Evolutionary conservation across 2,797 vertebrate species (phyloP).

Genomic region (Megalops cyprinoides): DNA sequence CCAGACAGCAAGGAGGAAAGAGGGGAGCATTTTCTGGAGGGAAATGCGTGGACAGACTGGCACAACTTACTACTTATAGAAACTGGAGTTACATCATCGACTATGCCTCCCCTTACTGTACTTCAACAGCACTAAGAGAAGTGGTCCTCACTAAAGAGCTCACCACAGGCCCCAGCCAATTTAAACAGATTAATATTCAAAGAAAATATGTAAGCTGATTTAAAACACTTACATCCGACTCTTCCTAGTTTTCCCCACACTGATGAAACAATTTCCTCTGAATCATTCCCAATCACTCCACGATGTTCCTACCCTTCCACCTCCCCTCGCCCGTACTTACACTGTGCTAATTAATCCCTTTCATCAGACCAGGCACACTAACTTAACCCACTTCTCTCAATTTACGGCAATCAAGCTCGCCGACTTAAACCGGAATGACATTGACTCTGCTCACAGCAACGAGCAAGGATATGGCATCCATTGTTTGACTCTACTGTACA

Average conservation of each 20-base stretch:
- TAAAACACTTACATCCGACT: slow-evolving; percentile 64
- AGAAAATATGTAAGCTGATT: slow-evolving; percentile 50
- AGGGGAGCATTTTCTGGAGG: not conserved
- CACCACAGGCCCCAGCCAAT: slow-evolving; percentile 40
- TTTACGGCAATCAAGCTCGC: not conserved
- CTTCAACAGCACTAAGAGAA: slow-evolving; percentile 27
- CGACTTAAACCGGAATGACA: slow-evolving; percentile 47
- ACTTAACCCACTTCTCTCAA: slow-evolving; percentile 22
- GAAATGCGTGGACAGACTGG: not conserved
- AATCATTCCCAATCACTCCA: slow-evolving; percentile 26
- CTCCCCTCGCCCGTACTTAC: slow-evolving; percentile 49
- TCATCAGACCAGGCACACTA: not conserved
- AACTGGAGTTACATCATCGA: not conserved
- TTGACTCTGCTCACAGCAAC: slow-evolving; percentile 54
- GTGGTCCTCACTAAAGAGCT: slow-evolving; percentile 38
- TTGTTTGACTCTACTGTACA: slow-evolving; percentile 50
- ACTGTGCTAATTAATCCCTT: not conserved
- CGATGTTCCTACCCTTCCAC: slow-evolving; percentile 42
- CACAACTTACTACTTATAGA: slow-evolving; percentile 16
- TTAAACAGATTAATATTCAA: slow-evolving; percentile 46
- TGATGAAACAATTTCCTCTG: slow-evolving; percentile 17
- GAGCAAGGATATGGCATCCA: slow-evolving; percentile 50
- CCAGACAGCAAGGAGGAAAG: too few relatives aligned
- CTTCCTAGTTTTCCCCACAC: slow-evolving; percentile 36
- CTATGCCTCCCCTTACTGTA: not conserved